phyloP scores from a whole-genome alignment of 2,888 invertebrate species.

The Acleris emargana region DNA sequence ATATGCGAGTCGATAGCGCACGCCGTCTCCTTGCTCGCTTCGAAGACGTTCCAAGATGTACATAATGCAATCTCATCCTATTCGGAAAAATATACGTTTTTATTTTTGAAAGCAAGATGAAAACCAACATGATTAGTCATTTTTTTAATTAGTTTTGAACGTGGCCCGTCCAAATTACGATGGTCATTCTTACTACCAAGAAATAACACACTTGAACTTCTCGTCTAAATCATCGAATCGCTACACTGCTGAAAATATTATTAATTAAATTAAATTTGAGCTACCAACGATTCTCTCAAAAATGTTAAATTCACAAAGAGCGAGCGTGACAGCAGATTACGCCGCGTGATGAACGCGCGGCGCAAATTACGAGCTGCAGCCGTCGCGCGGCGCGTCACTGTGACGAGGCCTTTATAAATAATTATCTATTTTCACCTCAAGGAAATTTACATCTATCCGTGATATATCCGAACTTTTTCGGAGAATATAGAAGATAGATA shows the following conservation, averaged over 20 bases:
- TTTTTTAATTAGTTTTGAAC: not conserved
- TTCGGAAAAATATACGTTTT: not conserved
- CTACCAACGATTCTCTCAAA: constrained; percentile 38
- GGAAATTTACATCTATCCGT: constrained; percentile 2
- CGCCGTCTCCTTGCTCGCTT: constrained; percentile 50
- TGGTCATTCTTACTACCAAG: too few species aligned
- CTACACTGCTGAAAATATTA: constrained; percentile 8
- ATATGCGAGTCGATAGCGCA: constrained; percentile 66
- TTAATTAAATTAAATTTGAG: constrained; percentile 22
- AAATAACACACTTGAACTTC: constrained; percentile 9
- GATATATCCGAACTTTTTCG: not conserved
- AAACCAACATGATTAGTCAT: too few species aligned
- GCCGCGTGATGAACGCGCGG: constrained; percentile 49
- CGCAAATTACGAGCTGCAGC: constrained; percentile 46
- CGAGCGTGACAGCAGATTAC: constrained; percentile 46
- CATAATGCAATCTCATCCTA: not conserved
- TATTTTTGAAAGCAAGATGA: too few species aligned
- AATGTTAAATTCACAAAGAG: constrained; percentile 47
- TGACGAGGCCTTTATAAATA: constrained; percentile 19
- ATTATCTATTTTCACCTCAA: not conserved
- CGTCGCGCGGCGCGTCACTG: constrained; percentile 14
- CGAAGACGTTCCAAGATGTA: constrained; percentile 42
- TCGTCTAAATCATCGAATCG: not conserved
- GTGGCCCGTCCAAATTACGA: too few species aligned
- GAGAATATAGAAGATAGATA: too few species aligned